phyloP scores from a whole-genome alignment of 2,888 invertebrate species.

The Morpho helenor region DNA sequence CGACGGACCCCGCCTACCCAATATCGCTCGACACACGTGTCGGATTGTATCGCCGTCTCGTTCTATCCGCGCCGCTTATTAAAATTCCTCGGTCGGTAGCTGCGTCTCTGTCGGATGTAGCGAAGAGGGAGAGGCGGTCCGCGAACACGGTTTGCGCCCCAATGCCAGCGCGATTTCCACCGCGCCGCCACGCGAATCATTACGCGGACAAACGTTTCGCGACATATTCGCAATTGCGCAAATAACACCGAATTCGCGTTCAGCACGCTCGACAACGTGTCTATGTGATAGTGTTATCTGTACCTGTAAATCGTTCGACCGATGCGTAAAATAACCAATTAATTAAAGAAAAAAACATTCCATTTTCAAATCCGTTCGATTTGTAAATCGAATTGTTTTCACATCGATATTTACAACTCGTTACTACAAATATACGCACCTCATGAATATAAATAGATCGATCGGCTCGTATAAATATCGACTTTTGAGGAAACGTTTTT shows the following conservation, averaged over 20 bases:
- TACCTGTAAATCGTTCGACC: not conserved
- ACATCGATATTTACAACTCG: no score
- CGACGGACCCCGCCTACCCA: constrained; percentile 74
- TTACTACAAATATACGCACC: not conserved
- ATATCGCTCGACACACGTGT: constrained; percentile 76
- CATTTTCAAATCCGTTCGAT: not conserved
- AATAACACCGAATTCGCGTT: constrained; percentile 16
- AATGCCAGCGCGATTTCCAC: constrained; percentile 74
- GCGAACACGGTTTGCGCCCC: constrained; percentile 59
- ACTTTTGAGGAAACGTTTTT: not conserved
- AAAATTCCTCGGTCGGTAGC: constrained; percentile 75
- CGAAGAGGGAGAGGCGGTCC: constrained; percentile 50
- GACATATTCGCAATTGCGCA: constrained; percentile 29
- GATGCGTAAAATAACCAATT: not conserved
- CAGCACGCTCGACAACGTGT: constrained; percentile 6
- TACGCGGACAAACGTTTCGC: constrained; percentile 48
- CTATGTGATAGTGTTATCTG: constrained; percentile 9
- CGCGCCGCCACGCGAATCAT: constrained; percentile 72
- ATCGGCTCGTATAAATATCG: constrained; percentile 1
- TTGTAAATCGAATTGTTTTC: no score
- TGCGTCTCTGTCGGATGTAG: constrained; percentile 61
- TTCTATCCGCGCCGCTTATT: constrained; percentile 75
- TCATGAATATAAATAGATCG: not conserved
- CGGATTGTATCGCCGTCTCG: constrained; percentile 65
- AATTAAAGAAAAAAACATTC: not conserved